A percentile compares a stretch with the other conserved stretches of the same genome.
Conservation (phyloP, 1,140 invertebrate genomes). For the Subanguina moxae region DNA sequence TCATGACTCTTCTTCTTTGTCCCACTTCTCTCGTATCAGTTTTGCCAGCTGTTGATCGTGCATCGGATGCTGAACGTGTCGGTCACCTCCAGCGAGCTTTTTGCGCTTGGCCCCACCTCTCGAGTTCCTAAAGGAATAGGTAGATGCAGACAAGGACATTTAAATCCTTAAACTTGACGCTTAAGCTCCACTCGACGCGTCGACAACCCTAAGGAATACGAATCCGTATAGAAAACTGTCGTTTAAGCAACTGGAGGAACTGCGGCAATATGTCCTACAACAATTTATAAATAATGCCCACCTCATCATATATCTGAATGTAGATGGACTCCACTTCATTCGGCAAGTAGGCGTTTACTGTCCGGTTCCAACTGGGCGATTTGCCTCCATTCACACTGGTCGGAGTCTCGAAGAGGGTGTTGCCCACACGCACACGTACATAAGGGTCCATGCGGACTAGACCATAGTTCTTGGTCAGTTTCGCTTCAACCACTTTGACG, state of each 20-base stretch:
- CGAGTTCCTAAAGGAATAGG: no score
- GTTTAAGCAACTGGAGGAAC: conserved; percentile 11
- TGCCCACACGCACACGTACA: conserved; percentile 67
- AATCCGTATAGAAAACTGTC: not conserved
- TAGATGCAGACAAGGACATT: no score
- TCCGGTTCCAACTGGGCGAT: conserved; percentile 89
- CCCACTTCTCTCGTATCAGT: no score
- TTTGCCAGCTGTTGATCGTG: no score
- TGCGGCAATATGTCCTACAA: no score
- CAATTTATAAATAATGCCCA: conserved; percentile 32
- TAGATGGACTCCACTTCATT: conserved; percentile 80
- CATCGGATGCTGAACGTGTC: no score
- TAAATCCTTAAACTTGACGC: no score
- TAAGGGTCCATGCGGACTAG: conserved; percentile 32
- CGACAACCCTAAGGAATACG: not conserved
- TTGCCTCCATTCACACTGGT: conserved; percentile 90
- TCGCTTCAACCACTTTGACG: conserved; percentile 66
- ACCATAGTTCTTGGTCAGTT: conserved; percentile 91
- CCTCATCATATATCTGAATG: conserved; percentile 90
- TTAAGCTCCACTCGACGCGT: no score
- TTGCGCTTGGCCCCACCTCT: no score
- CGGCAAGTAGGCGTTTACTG: conserved; percentile 81
- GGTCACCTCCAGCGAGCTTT: no score
- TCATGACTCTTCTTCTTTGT: no score
- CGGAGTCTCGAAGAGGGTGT: conserved; percentile 88